These are phyloP conservation scores for Sigmodon hispidus DNA, from an alignment of 2,113 vertebrate genomes.

Conservation along the genomic window DNA sequence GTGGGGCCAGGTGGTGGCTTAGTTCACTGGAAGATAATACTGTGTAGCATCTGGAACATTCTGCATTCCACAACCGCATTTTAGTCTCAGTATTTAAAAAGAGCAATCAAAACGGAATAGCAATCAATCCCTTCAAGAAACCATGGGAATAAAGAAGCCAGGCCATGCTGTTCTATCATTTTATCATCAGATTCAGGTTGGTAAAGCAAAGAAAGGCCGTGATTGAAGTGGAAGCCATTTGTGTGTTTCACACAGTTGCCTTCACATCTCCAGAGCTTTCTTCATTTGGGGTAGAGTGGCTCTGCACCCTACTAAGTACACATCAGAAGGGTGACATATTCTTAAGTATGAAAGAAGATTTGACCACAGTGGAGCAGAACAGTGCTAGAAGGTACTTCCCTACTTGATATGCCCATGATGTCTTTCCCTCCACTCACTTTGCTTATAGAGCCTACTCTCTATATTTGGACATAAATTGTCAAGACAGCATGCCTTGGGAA, in stretches of 20 bases:
- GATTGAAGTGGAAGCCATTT: neutral
- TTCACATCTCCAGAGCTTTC: neutral
- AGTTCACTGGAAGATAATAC: neutral
- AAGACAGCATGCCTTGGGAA: neutral
- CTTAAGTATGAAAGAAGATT: neutral
- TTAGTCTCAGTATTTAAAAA: neutral
- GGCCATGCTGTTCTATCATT: neutral
- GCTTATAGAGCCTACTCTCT: neutral
- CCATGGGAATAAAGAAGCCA: neutral
- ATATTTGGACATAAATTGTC: neutral
- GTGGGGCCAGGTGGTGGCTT: neutral
- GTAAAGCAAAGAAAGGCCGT: neutral
- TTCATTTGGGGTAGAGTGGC: neutral
- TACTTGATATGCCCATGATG: too few relatives aligned
- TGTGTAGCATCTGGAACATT: neutral
- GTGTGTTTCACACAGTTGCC: neutral
- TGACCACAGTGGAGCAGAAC: neutral
- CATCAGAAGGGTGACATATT: neutral
- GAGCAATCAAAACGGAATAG: neutral
- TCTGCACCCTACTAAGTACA: neutral
- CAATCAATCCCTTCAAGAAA: slow-evolving; percentile 37
- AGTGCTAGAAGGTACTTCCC: neutral
- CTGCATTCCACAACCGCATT: neutral
- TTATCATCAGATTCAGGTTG: neutral
- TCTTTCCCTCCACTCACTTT: neutral